Percentiles rank a stretch among this genome's conserved stretches.
phyloP scores from a whole-genome alignment of 2,113 vertebrate genomes.

The Pomatostomus ruficeps region DNA sequence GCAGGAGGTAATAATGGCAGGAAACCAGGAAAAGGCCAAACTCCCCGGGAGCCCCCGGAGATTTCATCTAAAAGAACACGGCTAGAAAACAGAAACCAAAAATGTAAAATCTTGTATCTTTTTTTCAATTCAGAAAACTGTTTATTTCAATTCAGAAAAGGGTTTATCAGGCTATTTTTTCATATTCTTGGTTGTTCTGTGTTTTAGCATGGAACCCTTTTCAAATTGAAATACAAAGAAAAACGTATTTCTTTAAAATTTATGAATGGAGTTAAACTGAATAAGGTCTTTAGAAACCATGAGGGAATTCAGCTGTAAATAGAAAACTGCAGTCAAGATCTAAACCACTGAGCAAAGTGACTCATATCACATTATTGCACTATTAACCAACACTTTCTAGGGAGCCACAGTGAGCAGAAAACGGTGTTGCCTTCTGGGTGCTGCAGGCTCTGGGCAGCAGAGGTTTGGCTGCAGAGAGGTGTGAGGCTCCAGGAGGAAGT shows the following conservation, averaged over 20 bases:
- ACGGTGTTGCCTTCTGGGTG: neutral
- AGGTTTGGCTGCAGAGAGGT: neutral
- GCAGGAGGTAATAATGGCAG: neutral
- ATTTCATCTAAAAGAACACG: neutral
- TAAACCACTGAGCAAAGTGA: neutral
- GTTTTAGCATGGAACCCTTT: neutral
- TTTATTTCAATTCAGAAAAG: neutral
- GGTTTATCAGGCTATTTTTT: neutral
- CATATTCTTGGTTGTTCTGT: neutral
- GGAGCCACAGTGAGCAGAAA: neutral
- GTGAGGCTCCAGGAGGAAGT: neutral
- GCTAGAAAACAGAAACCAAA: neutral
- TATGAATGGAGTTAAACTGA: neutral
- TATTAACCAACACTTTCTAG: neutral
- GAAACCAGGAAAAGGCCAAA: neutral
- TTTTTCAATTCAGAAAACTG: neutral
- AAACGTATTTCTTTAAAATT: neutral
- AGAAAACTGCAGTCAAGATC: neutral
- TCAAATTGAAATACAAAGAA: neutral
- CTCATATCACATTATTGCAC: neutral
- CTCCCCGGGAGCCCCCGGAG: neutral
- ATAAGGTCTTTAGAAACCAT: neutral
- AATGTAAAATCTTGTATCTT: neutral
- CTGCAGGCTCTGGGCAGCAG: neutral
- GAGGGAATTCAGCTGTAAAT: neutral